Percentiles rank a stretch among this genome's conserved stretches.
Evolutionary conservation across 2,113 vertebrate genomes (phyloP).

Genomic region (Xiphias gladius): DNA sequence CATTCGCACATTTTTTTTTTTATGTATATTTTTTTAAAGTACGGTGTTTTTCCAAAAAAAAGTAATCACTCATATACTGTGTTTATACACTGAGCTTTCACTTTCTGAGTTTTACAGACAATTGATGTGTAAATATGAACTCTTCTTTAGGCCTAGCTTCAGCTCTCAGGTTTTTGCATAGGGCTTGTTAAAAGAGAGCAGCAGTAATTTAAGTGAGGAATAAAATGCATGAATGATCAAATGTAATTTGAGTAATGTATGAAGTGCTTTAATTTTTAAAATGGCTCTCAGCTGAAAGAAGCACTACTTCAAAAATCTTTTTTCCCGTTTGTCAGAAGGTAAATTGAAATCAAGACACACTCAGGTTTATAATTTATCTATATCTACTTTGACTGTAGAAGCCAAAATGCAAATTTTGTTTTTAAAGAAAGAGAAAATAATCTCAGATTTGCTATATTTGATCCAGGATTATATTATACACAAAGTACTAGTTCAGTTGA

Average conservation of each 20-base stretch:
- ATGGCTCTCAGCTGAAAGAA: conserved; percentile 9
- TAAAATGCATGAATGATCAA: conserved; percentile 22
- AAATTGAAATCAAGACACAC: conserved; percentile 26
- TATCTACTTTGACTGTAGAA: background rate
- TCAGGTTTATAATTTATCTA: background rate
- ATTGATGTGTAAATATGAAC: background rate
- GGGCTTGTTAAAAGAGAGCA: background rate
- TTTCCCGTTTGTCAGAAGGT: conserved; percentile 8
- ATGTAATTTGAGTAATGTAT: conserved; percentile 1
- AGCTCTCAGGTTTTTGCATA: background rate
- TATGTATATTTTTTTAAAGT: too few relatives aligned
- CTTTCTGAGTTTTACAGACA: background rate
- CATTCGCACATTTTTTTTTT: background rate
- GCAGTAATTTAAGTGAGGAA: conserved; percentile 10
- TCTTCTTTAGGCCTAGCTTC: background rate
- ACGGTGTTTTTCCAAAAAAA: too few relatives aligned
- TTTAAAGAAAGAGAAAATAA: background rate
- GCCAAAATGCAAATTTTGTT: conserved; percentile 15
- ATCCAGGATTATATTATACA: background rate
- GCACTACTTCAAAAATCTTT: conserved; percentile 35
- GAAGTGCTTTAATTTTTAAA: conserved; percentile 45
- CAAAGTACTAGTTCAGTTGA: background rate
- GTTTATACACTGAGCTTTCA: background rate
- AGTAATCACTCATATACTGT: background rate
- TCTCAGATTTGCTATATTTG: background rate